These are phyloP conservation scores for Erebia ligea DNA, from an alignment of 2,888 invertebrate species.

Conservation along the genomic window DNA sequence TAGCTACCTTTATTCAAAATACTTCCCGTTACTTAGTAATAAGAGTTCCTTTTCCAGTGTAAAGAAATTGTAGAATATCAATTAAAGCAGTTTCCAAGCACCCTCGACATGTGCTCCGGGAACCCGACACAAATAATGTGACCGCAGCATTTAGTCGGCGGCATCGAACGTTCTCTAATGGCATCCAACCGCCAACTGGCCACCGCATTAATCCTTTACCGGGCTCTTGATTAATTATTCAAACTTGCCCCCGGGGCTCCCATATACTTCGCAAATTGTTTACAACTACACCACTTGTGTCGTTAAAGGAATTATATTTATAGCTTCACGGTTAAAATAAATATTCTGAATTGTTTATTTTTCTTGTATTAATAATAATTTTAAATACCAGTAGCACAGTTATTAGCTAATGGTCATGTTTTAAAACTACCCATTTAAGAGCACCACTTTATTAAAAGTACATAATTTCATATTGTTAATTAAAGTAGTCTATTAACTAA, in stretches of 20 bases:
- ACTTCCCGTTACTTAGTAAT: not conserved
- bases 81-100: constrained; percentile 50
- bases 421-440: not conserved
- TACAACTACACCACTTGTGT: constrained; percentile 53
- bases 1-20: not conserved
- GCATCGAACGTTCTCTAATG: constrained; percentile 79
- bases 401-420: not conserved
- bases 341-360: not conserved
- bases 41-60: constrained; percentile 27
- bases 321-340: constrained; percentile 15
- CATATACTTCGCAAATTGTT: constrained; percentile 70
- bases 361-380: not conserved
- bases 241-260: constrained; percentile 67
- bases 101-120: constrained; percentile 50
- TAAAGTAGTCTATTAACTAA: not conserved
- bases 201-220: constrained; percentile 81
- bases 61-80: constrained; percentile 40
- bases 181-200: constrained; percentile 80
- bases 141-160: constrained; percentile 74
- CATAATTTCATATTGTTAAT: not conserved
- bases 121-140: constrained; percentile 67
- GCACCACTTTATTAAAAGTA: not conserved
- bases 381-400: not conserved
- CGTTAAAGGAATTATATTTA: constrained; percentile 28
- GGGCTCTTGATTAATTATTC: constrained; percentile 81